Evolutionary conservation across 2,888 invertebrate genomes (phyloP), one percentile per base, ranked within the genome.

Genomic region (Nomada flava): DNA sequence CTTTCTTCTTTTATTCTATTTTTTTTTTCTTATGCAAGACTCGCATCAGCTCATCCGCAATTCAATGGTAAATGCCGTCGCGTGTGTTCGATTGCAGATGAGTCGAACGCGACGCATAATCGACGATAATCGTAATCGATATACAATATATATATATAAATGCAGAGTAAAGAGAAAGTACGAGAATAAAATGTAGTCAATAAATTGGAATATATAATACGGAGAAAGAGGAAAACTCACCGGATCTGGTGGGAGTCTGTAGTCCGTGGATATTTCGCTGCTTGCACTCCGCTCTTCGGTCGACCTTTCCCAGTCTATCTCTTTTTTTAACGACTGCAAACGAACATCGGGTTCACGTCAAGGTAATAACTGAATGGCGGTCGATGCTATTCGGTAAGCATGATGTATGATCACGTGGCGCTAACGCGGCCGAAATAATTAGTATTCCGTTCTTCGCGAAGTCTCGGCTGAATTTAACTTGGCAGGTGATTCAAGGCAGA

Each of bases 271-370:
- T 93, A 96, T 95, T 94, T 97, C 97, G 85, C 96, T 97, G 90
- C 96, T 96, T 91, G 95, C 95, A 94, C 97, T 97, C 76, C 97
- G 97, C 90, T 97, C 98, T 91, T 96, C 96, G 88, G 94, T 94
- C 91, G 95, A 95, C 92, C 96, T 95, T 91, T 97, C 97, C 97
- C 97, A 98, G 93, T 97, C 98, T 91, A 97, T 96, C 95, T 98
- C 98, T 95, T 98, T 98, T 94, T 98, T 98, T 92, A 98, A 94
- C 88, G 97, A 98, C 98, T 98, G 95, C 74, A 96, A 96, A 81
- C 71, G 67, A 72, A 73, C 75, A 81, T 80, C 60, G 68, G 36
- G 47, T 64, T 73, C 81, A 80, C 65, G 73, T 85, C 73, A 79
- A 79, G 62, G 74, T 74, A 76, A 79, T 77, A 79, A 86, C 79